Conservation (phyloP, 2,113 vertebrate species). For the Bos indicus region DNA sequence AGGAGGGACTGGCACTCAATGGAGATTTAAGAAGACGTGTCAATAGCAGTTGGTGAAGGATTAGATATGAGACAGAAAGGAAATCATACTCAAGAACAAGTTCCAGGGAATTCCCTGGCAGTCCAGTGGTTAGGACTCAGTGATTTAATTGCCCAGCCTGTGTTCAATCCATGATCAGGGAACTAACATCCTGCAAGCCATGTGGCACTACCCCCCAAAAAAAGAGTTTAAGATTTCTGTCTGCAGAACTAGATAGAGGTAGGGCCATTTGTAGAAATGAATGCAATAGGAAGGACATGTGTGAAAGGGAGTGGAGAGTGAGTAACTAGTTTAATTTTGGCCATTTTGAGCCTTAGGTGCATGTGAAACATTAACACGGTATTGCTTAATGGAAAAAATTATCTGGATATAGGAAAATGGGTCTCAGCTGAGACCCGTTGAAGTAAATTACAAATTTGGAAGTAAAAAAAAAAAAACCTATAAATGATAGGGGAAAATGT, state of each 20-base stretch:
- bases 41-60: background rate
- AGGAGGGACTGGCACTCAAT: background rate
- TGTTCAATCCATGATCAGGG: background rate
- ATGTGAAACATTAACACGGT: background rate
- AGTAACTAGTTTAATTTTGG: background rate
- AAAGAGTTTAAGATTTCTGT: background rate
- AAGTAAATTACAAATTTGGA: background rate
- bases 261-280: background rate
- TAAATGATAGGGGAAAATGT: background rate
- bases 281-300: background rate
- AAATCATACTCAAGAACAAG: background rate
- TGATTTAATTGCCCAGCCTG: background rate
- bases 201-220: background rate
- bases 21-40: background rate
- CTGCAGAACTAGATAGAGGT: background rate
- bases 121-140: background rate
- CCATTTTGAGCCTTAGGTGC: background rate
- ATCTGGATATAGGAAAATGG: background rate
- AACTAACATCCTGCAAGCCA: background rate
- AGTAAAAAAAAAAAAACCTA: background rate
- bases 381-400: background rate
- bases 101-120: background rate
- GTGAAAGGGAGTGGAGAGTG: background rate
- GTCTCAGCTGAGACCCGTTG: background rate
- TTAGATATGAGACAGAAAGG: background rate